These are phyloP conservation scores for Neotoxoptera formosana DNA, from an alignment of 1,140 invertebrate genomes.

Conservation along the genomic window DNA sequence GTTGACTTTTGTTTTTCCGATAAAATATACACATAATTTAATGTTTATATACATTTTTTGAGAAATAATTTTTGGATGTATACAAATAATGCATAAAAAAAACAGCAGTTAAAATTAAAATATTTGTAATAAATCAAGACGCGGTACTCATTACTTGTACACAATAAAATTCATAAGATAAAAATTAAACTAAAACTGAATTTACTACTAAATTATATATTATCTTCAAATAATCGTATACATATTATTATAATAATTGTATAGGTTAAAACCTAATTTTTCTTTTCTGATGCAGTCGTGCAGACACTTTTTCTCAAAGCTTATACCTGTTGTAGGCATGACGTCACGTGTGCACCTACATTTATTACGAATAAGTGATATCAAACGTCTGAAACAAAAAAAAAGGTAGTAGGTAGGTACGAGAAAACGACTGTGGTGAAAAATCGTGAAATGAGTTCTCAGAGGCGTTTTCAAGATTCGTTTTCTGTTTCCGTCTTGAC, in stretches of 20 bases:
- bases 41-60: not conserved
- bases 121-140: not conserved
- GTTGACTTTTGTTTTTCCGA: not conserved
- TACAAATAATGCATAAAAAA: not conserved
- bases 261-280: not conserved
- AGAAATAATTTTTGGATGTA: not conserved
- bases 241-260: not conserved
- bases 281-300: no score
- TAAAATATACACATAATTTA: not conserved
- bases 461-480: not conserved
- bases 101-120: not conserved
- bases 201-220: not conserved
- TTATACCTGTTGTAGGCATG: no score
- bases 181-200: not conserved
- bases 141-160: not conserved
- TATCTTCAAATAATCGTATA: not conserved
- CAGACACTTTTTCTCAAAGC: not conserved
- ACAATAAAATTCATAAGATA: not conserved
- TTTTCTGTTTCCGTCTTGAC: not conserved
- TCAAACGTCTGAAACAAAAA: not conserved
- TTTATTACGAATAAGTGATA: not conserved
- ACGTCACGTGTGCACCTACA: not conserved
- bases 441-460: not conserved
- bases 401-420: not conserved
- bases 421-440: not conserved